Evolutionary conservation across 2,797 vertebrate species (phyloP).

Genomic region (Cheirogaleus major): DNA sequence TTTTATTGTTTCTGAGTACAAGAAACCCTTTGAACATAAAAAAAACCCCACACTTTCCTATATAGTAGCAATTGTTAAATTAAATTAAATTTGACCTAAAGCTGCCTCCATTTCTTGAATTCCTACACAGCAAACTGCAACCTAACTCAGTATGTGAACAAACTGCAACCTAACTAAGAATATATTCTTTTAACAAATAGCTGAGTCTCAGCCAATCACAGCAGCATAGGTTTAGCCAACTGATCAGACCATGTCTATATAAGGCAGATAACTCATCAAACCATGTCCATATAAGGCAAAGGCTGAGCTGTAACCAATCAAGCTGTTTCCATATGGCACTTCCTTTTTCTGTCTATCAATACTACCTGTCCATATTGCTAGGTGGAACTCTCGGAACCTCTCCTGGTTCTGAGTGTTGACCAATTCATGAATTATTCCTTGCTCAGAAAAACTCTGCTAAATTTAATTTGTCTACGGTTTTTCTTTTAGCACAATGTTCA

Average conservation of each 20-base stretch:
- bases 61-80: background rate
- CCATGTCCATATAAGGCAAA: background rate
- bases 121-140: background rate
- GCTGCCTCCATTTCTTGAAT: background rate
- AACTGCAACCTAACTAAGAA: background rate
- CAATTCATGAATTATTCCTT: background rate
- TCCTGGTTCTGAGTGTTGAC: background rate
- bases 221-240: background rate
- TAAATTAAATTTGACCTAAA: background rate
- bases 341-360: background rate
- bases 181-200: background rate
- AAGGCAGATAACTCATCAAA: background rate
- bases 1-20: background rate
- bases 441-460: background rate
- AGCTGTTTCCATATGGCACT: background rate
- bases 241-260: background rate
- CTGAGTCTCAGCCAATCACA: background rate
- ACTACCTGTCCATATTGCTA: background rate
- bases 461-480: background rate
- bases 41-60: background rate
- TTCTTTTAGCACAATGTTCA: background rate
- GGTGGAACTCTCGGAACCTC: background rate
- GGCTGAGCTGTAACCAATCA: background rate
- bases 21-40: background rate
- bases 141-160: background rate